Base-by-base conservation (phyloP, 2,888 invertebrate genomes). In the Sinotaia quadrata region DNA sequence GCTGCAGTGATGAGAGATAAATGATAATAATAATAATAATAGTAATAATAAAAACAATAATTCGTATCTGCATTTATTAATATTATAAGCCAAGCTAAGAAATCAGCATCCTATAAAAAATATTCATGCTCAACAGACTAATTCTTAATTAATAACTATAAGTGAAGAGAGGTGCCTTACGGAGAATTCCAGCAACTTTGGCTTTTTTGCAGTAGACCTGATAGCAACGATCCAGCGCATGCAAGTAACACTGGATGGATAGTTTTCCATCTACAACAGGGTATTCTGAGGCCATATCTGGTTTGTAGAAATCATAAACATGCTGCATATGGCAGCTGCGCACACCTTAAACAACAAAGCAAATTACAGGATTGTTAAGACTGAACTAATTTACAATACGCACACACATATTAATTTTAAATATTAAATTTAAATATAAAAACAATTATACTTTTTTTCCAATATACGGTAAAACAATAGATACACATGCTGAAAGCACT, bases 241-340 rank as follows among this genome's bases (percentile, higher is more conserved):
- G 93, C 68, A 98, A 91, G 89, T 99, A 99, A 88, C 97, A 97
- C 85, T 95, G 92, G 77, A 99, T 95, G 8, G 97, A 96, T 31
- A 98, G 91, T 88, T 94, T 94, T 8, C 98, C 99, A 90, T 99
- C 98, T 1, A 99, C 98, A 56, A 92, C 91, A 0, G 99, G 98
- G 88, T 97, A 99, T 88, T 98, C 98, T 0, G 96, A 97, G 29
- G 92, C 91, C 78, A 96, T 89, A 87, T 97, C 94, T 15, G 99
- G 98, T 87, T 99, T 99, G 90, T 98, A 99, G 87, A 99, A 99
- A 88, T 99, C 99, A 89, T 98, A 99, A 2, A 93, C 95, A 88
- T 99, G 97, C 77, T 92, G 92, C 94, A 98, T 96, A 87, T 95
- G 94, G 15, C 94, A 93, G 1, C 95, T 93, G 57, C 97, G 91